Conservation (phyloP, 2,888 invertebrate species). For the Drosophila rubida region DNA sequence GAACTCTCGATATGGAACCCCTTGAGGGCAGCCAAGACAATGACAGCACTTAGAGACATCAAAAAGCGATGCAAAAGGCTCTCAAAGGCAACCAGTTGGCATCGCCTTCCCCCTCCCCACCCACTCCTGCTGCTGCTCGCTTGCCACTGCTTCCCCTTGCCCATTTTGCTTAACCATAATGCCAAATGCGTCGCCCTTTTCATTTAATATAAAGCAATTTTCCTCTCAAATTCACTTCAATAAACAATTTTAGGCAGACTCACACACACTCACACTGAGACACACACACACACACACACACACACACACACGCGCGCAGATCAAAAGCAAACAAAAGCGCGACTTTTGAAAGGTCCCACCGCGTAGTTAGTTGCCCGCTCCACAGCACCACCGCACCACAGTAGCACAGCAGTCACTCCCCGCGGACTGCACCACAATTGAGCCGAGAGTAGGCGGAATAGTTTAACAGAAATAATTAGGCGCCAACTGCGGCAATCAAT, state of each 20-base stretch:
- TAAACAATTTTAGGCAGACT: conserved; percentile 67
- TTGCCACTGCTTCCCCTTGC: not conserved
- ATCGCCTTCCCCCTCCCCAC: not conserved
- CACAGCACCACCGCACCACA: conserved; percentile 1
- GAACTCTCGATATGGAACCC: conserved; percentile 29
- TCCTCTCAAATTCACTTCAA: conserved; percentile 78
- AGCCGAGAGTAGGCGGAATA: conserved; percentile 15
- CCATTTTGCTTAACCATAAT: conserved; percentile 32
- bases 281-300: conserved; percentile 28
- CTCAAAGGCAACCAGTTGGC: conserved; percentile 40
- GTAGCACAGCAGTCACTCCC: conserved; percentile 3
- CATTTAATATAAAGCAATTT: conserved; percentile 78
- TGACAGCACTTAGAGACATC: conserved; percentile 73
- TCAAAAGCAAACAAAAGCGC: conserved; percentile 59
- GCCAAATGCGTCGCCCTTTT: conserved; percentile 61
- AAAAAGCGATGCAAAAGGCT: conserved; percentile 56
- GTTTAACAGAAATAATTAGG: conserved; percentile 16
- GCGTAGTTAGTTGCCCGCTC: conserved; percentile 13
- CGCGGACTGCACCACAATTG: conserved; percentile 31
- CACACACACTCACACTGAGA: too few relatives aligned
- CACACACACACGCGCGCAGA: conserved; percentile 30
- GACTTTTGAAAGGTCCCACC: conserved; percentile 51
- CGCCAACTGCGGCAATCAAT: conserved; percentile 7
- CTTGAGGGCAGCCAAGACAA: conserved; percentile 63
- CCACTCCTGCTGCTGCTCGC: too few relatives aligned